These are phyloP conservation scores for Austrofundulus limnaeus DNA, from an alignment of 2,113 vertebrate genomes.

Conservation along the genomic window DNA sequence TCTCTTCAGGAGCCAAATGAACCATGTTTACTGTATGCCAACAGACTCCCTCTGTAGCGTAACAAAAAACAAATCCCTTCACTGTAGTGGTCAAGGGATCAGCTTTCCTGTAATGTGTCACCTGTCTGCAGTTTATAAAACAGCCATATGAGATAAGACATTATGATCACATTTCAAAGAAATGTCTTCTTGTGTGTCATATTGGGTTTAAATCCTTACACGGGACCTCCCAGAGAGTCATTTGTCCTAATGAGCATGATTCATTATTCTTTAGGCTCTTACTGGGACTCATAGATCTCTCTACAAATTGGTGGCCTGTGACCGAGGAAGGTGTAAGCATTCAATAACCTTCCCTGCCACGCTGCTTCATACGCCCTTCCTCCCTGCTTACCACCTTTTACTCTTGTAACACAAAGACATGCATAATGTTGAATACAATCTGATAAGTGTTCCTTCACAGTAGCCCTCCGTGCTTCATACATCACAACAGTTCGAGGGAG, in stretches of 20 bases:
- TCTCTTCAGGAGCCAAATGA: background rate
- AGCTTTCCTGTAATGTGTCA: conserved; percentile 8
- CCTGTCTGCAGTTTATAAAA: conserved; percentile 30
- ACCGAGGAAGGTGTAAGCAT: conserved; percentile 80
- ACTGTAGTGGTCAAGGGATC: too few relatives aligned
- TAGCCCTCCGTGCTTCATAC: conserved; percentile 79
- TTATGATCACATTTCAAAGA: conserved; percentile 38
- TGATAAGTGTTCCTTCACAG: conserved; percentile 81
- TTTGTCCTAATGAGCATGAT: conserved; percentile 80
- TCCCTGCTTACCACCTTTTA: conserved; percentile 53
- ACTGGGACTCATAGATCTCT: conserved; percentile 74
- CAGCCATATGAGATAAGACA: conserved; percentile 47
- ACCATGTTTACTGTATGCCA: background rate
- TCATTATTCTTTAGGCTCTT: conserved; percentile 75
- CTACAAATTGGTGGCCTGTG: conserved; percentile 75
- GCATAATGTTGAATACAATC: conserved; percentile 81
- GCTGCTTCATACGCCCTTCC: conserved; percentile 33
- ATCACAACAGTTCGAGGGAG: conserved; percentile 74
- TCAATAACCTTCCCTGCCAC: conserved; percentile 67
- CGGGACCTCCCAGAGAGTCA: conserved; percentile 68
- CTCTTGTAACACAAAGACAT: conserved; percentile 77
- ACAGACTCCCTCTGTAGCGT: too few relatives aligned
- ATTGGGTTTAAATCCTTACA: conserved; percentile 65
- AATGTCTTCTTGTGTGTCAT: conserved; percentile 59
- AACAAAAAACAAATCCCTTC: too few relatives aligned